Conservation (phyloP, 2,113 vertebrate species). For the Myotis lucifugus region DNA sequence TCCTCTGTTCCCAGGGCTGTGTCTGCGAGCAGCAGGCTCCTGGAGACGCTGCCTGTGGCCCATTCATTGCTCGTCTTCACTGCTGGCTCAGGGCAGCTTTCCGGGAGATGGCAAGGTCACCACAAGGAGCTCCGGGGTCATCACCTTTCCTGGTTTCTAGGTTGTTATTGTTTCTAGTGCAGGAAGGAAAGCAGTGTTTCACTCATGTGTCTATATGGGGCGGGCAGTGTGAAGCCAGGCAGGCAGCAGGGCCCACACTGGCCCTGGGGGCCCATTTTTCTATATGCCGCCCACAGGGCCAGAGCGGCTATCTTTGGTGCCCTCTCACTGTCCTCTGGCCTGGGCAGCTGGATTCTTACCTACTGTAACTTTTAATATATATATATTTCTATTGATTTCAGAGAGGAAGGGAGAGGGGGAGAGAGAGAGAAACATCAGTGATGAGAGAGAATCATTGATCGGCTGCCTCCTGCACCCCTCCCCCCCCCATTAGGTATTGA, state of each 20-base stretch:
- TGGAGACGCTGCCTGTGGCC: background rate
- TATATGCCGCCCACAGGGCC: background rate
- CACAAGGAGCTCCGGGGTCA: background rate
- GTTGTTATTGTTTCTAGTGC: background rate
- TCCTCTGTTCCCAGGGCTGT: background rate
- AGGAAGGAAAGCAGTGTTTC: background rate
- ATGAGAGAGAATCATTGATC: too few relatives aligned
- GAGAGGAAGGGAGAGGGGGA: too few relatives aligned
- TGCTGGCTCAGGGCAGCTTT: background rate
- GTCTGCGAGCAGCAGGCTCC: background rate
- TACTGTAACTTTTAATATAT: background rate
- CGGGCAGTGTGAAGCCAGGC: background rate
- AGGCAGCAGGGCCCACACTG: fast-evolving
- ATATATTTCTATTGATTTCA: too few relatives aligned
- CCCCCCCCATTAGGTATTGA: too few relatives aligned
- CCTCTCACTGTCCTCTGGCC: background rate
- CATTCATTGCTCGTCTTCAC: background rate
- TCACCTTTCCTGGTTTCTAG: background rate
- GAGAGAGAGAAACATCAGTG: too few relatives aligned
- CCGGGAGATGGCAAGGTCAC: background rate
- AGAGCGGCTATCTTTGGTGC: background rate
- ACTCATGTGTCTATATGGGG: background rate
- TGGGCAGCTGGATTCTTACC: background rate
- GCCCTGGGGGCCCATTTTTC: background rate
- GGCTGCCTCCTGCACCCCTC: too few relatives aligned